Evolutionary conservation across 1,140 invertebrate genomes (phyloP).

Genomic region (Eumeta japonica): DNA sequence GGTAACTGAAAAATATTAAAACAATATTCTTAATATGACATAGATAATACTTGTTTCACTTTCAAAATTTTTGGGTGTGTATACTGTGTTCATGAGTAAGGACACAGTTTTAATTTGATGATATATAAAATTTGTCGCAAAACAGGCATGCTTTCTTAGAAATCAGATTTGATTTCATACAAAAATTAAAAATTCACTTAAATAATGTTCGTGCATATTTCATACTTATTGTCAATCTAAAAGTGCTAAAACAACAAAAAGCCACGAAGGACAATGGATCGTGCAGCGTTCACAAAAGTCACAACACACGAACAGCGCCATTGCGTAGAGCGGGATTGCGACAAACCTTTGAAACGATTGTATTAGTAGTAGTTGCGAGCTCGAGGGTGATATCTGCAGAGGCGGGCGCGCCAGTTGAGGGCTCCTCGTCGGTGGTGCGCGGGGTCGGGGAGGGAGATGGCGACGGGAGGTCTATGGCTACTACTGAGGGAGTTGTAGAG

Average conservation of each 20-base stretch:
- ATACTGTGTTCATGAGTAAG: too few species aligned
- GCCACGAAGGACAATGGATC: not conserved
- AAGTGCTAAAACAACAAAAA: not conserved
- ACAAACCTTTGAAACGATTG: slow-evolving; percentile 54
- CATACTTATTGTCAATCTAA: not conserved
- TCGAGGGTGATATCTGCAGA: slow-evolving; percentile 38
- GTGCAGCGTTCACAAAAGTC: slow-evolving; percentile 5
- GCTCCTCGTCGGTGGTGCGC: slow-evolving; percentile 7
- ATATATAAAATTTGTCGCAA: too few species aligned
- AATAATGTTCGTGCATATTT: not conserved
- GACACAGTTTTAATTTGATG: too few species aligned
- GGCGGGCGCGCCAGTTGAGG: slow-evolving; percentile 14
- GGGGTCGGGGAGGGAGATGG: slow-evolving; percentile 7
- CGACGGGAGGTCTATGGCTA: slow-evolving; percentile 5
- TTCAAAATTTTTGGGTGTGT: too few species aligned
- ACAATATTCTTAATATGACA: too few species aligned
- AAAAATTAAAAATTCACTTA: not conserved
- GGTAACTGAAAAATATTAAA: too few species aligned
- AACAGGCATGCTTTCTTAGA: not conserved
- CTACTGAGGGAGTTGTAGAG: slow-evolving; percentile 3
- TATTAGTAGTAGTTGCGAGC: slow-evolving; percentile 40
- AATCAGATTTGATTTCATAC: not conserved
- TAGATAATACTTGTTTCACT: too few species aligned
- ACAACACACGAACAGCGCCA: slow-evolving; percentile 28
- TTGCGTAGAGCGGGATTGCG: slow-evolving; percentile 30